phyloP scores from a whole-genome alignment of 2,888 invertebrate species.

The Ormia ochracea region DNA sequence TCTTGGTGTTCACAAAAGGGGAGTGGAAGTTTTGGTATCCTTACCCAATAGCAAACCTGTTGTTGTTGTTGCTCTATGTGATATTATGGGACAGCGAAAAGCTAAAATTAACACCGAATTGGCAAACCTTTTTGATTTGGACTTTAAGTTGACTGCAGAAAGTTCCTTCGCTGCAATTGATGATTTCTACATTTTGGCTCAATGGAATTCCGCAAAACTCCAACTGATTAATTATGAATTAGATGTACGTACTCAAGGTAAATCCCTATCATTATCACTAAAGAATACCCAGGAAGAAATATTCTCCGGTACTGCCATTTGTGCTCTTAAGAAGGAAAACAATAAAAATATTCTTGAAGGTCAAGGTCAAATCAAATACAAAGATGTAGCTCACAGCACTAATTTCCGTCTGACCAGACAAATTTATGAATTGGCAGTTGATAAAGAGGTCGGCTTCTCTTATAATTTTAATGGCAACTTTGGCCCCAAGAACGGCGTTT shows the following conservation, averaged over 20 bases:
- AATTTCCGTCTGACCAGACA: slow-evolving; percentile 86
- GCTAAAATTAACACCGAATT: slow-evolving; percentile 80
- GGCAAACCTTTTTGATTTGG: slow-evolving; percentile 79
- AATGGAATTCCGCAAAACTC: slow-evolving; percentile 81
- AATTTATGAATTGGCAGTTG: slow-evolving; percentile 78
- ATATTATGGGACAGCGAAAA: slow-evolving; percentile 79
- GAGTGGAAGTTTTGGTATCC: slow-evolving; percentile 79
- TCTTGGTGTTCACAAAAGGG: slow-evolving; percentile 79
- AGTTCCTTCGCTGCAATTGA: slow-evolving; percentile 81
- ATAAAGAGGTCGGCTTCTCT: slow-evolving; percentile 82
- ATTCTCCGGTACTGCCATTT: slow-evolving; percentile 84
- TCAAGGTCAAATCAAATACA: slow-evolving; percentile 84
- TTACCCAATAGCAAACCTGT: slow-evolving; percentile 77
- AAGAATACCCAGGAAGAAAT: slow-evolving; percentile 81
- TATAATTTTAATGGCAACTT: slow-evolving; percentile 83
- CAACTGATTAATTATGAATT: slow-evolving; percentile 82
- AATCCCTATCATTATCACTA: slow-evolving; percentile 81
- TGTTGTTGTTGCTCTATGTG: slow-evolving; percentile 70
- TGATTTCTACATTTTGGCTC: slow-evolving; percentile 81
- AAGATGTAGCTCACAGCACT: slow-evolving; percentile 82
- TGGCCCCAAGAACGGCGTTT: slow-evolving; percentile 83
- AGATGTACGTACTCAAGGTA: slow-evolving; percentile 81
- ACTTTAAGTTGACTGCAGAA: slow-evolving; percentile 79
- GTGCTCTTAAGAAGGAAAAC: slow-evolving; percentile 83
- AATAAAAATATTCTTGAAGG: slow-evolving; percentile 86